Evolutionary conservation across 2,113 vertebrate species (phyloP).

Genomic region (Limanda limanda): DNA sequence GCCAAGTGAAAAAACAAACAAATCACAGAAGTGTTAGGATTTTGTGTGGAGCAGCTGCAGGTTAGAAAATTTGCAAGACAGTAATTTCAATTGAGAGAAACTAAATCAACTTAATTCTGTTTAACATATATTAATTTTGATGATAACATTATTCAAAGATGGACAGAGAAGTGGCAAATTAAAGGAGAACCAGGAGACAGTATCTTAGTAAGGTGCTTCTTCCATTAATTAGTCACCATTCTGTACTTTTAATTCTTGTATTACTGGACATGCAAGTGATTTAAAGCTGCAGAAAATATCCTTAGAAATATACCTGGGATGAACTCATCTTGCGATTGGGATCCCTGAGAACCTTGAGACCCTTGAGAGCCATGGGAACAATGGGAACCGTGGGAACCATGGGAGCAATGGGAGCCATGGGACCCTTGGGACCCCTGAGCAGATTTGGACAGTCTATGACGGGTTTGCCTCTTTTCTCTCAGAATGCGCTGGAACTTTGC

Average conservation of each 20-base stretch:
- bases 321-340: slow-evolving; percentile 86
- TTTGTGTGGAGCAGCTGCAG: background rate
- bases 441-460: slow-evolving; percentile 87
- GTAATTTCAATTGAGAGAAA: no score
- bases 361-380: slow-evolving; percentile 42
- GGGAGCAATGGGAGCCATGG: slow-evolving; percentile 78
- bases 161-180: background rate
- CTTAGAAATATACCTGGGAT: slow-evolving; percentile 85
- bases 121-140: background rate
- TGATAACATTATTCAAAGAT: background rate
- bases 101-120: background rate
- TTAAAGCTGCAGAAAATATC: slow-evolving; percentile 37
- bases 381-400: slow-evolving; percentile 83
- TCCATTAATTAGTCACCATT: background rate
- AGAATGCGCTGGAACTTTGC: slow-evolving; percentile 93
- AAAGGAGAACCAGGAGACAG: background rate
- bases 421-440: slow-evolving; percentile 85
- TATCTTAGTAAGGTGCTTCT: background rate
- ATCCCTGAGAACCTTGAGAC: slow-evolving; percentile 80
- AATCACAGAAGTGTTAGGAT: slow-evolving; percentile 35
- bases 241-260: background rate
- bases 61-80: background rate
- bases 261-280: no score
- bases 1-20: slow-evolving; percentile 74
- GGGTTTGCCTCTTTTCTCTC: slow-evolving; percentile 89